These are phyloP conservation scores for Sapayoa aenigma DNA, from an alignment of 2,113 vertebrate species.

Conservation along the genomic window DNA sequence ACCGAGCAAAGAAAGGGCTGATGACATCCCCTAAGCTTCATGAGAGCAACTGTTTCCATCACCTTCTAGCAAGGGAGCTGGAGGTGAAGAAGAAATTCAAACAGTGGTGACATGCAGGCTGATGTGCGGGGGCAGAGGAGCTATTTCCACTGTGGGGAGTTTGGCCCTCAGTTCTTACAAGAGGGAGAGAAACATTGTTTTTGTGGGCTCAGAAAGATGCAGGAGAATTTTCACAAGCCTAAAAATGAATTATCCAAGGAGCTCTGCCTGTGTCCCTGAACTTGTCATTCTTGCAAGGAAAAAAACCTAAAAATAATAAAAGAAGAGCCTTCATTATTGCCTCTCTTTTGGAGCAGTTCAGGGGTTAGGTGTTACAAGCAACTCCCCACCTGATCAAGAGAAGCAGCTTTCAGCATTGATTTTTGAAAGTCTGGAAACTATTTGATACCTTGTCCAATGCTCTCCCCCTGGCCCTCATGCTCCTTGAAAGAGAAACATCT, in stretches of 20 bases:
- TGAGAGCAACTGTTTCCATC: not conserved
- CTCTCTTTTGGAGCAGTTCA: not conserved
- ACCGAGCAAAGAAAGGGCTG: not conserved
- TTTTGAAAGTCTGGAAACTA: not conserved
- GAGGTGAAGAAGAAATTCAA: not conserved
- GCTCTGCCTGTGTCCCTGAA: accelerated
- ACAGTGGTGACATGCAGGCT: not conserved
- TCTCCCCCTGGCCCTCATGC: accelerated
- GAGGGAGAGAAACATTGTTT: not conserved
- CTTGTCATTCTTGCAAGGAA: not conserved
- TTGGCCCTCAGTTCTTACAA: not conserved
- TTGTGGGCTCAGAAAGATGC: not conserved
- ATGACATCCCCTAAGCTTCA: not conserved
- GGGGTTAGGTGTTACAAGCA: not conserved
- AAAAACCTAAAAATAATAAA: not conserved
- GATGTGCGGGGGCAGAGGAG: not conserved
- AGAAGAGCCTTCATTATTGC: too few species aligned
- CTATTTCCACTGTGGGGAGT: accelerated
- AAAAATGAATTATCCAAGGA: not conserved
- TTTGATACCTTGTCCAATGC: not conserved
- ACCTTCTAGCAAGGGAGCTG: not conserved
- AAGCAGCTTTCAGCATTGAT: not conserved
- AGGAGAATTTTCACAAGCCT: not conserved
- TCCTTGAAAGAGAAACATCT: slow-evolving; percentile 41
- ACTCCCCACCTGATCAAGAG: not conserved